Conservation (phyloP, 2,888 invertebrate species). For the Athetis lepigone region DNA sequence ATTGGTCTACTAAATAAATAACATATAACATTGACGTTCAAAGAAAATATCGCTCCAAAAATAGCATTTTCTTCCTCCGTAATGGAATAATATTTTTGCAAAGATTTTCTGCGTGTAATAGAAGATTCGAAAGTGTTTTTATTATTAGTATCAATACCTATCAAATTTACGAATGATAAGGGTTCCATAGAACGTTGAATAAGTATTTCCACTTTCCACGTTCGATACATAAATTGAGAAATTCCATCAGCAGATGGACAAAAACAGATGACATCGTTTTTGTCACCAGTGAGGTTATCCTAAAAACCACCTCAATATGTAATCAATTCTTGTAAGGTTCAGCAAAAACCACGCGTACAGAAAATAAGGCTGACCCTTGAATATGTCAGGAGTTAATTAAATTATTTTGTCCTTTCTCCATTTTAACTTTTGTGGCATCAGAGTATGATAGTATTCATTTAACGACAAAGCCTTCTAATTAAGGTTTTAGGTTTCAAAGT, state of each 20-base stretch:
- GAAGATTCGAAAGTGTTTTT: not conserved
- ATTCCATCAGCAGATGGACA: not conserved
- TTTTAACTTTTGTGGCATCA: slow-evolving; percentile 49
- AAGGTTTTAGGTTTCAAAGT: not conserved
- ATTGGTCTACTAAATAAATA: slow-evolving; percentile 38
- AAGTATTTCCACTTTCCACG: not conserved
- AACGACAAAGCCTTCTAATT: slow-evolving; percentile 22
- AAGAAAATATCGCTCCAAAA: slow-evolving; percentile 12
- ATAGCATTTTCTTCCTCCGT: slow-evolving; percentile 5
- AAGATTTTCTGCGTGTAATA: slow-evolving; percentile 4
- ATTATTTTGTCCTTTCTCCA: slow-evolving; percentile 44
- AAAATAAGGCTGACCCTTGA: slow-evolving; percentile 11
- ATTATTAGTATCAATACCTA: not conserved
- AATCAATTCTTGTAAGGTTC: slow-evolving; percentile 19
- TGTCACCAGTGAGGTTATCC: not conserved
- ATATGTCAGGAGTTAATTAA: slow-evolving; percentile 49
- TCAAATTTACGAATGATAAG: not conserved
- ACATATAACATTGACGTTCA: slow-evolving; percentile 3
- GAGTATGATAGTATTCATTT: slow-evolving; percentile 34
- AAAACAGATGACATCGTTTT: slow-evolving; percentile 14
- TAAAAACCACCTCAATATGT: slow-evolving; percentile 13
- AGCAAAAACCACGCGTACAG: slow-evolving; percentile 24
- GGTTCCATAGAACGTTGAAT: not conserved
- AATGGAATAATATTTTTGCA: slow-evolving; percentile 4
- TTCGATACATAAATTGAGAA: not conserved